Percentiles rank a stretch among this genome's conserved stretches.
phyloP scores from a whole-genome alignment of 1,140 invertebrate genomes.

The Caenorhabditis inopinata region DNA sequence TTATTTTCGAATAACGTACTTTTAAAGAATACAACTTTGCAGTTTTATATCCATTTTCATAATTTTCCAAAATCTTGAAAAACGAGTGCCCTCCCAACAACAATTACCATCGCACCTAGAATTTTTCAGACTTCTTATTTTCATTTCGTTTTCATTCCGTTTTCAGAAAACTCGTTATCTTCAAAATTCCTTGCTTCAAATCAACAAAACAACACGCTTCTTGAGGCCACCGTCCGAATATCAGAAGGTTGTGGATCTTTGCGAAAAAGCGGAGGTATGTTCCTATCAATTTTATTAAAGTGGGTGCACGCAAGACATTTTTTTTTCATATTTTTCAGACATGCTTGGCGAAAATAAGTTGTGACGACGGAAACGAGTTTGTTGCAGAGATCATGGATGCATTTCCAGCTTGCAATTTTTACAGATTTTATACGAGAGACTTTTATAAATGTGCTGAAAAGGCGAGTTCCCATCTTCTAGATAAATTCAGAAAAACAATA shows the following conservation, averaged over 20 bases:
- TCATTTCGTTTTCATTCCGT: too few relatives aligned
- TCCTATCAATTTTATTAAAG: not conserved
- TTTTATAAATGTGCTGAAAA: not conserved
- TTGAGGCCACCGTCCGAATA: constrained; percentile 8
- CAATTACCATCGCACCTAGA: not conserved
- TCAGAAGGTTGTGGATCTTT: not conserved
- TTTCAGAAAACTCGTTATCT: not conserved
- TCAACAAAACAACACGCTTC: constrained; percentile 16
- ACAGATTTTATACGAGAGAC: not conserved
- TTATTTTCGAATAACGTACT: too few relatives aligned
- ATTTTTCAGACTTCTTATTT: too few relatives aligned
- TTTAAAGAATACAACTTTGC: too few relatives aligned
- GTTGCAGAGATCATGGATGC: not conserved
- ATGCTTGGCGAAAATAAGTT: constrained; percentile 9
- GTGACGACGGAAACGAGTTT: constrained; percentile 10
- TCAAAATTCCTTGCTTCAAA: not conserved
- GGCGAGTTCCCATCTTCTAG: not conserved
- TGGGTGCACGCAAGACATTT: not conserved
- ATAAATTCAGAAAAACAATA: not conserved
- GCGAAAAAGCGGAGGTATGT: constrained; percentile 5
- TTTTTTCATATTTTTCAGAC: not conserved
- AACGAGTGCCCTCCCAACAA: not conserved
- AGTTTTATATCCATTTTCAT: not conserved
- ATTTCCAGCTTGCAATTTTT: not conserved
- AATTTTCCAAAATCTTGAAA: too few relatives aligned